phyloP scores from a whole-genome alignment of 2,888 invertebrate genomes.

The Sipha maydis region DNA sequence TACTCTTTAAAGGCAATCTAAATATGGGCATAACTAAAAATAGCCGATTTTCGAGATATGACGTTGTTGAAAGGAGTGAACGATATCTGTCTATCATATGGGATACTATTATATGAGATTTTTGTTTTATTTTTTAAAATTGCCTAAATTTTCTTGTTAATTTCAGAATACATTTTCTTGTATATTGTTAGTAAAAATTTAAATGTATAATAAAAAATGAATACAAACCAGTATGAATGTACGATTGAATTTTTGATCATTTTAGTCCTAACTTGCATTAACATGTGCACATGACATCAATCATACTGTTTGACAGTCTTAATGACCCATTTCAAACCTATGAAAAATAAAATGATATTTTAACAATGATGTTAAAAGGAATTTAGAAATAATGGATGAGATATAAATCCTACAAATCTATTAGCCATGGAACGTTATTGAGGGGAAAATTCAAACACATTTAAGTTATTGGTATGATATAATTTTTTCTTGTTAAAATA shows the following conservation, averaged over 20 bases:
- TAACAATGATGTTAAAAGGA: background rate
- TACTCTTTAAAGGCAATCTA: no score
- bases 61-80: no score
- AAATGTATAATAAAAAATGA: background rate
- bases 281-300: background rate
- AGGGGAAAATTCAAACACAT: background rate
- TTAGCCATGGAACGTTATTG: background rate
- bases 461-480: background rate
- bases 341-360: background rate
- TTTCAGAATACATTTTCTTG: background rate
- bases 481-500: background rate
- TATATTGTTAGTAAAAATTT: background rate
- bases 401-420: background rate
- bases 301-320: slow-evolving; percentile 20
- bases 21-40: no score
- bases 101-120: background rate
- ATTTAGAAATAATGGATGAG: background rate
- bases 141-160: background rate
- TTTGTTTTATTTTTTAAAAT: background rate
- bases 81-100: no score
- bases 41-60: no score
- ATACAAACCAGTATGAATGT: background rate
- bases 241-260: background rate
- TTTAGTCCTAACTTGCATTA: background rate
- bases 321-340: background rate